phyloP scores from a whole-genome alignment of 2,113 vertebrate genomes.

The Lophura nycthemera region DNA sequence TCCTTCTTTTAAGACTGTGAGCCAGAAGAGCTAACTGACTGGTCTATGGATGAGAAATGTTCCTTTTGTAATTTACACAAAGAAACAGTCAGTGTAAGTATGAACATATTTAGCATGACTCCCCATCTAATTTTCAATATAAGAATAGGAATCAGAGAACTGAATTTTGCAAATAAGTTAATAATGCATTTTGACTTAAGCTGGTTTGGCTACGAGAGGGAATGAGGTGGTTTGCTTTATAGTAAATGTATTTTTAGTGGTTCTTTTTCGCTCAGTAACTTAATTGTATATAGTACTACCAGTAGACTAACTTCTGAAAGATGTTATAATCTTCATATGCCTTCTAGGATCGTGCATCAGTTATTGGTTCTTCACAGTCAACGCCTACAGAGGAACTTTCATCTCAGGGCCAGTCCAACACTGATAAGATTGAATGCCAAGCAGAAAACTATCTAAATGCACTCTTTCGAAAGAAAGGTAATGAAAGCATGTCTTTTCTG shows the following conservation, averaged over 20 bases:
- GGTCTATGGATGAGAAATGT: conserved; percentile 93
- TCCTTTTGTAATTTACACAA: conserved; percentile 96
- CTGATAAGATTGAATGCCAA: conserved; percentile 95
- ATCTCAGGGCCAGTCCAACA: conserved; percentile 92
- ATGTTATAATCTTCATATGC: conserved; percentile 4
- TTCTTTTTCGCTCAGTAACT: neutral
- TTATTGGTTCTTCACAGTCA: conserved; percentile 89
- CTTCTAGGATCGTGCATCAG: conserved; percentile 86
- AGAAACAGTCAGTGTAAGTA: conserved; percentile 94
- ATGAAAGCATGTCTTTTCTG: conserved; percentile 27
- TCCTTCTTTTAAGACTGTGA: conserved; percentile 91
- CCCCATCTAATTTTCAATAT: neutral
- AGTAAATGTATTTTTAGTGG: neutral
- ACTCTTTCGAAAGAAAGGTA: conserved; percentile 99
- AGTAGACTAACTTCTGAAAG: neutral
- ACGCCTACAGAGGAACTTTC: conserved; percentile 91
- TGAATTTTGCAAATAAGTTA: neutral
- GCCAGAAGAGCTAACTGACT: conserved; percentile 95
- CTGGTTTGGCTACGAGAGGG: neutral
- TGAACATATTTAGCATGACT: conserved; percentile 28
- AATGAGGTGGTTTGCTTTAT: no score
- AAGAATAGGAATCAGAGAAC: neutral
- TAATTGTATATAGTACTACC: neutral
- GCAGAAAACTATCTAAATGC: conserved; percentile 98
- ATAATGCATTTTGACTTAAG: neutral